Conservation (phyloP, 2,113 vertebrate genomes). For the Pogonocichla stellata region DNA sequence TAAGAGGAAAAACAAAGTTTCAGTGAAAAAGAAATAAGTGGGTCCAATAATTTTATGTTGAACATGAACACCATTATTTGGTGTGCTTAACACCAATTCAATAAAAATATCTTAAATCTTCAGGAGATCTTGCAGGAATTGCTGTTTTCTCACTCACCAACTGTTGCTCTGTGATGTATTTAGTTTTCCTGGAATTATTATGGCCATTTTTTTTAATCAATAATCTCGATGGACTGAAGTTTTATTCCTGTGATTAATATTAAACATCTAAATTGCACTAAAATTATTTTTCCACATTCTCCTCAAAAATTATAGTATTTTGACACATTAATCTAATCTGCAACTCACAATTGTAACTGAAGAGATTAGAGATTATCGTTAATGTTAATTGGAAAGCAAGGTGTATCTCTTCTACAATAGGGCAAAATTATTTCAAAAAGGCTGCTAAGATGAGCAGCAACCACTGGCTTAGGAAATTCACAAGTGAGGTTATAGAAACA, state of each 20-base stretch:
- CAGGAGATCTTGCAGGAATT: neutral
- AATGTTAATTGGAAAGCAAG: neutral
- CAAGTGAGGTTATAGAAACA: neutral
- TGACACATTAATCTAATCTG: neutral
- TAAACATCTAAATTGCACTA: neutral
- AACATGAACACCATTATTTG: neutral
- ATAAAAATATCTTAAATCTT: neutral
- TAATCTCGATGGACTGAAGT: neutral
- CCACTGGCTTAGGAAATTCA: neutral
- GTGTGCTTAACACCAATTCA: neutral
- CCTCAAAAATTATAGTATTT: neutral
- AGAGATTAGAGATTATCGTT: neutral
- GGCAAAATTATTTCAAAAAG: neutral
- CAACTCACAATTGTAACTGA: neutral
- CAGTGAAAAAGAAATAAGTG: neutral
- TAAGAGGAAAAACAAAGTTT: neutral
- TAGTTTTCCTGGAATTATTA: neutral
- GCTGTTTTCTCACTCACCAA: neutral
- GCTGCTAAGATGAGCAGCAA: neutral
- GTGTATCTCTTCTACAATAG: neutral
- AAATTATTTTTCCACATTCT: neutral
- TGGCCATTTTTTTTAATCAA: neutral
- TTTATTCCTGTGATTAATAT: neutral
- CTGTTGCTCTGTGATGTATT: neutral
- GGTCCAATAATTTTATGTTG: neutral